Conservation (phyloP, 2,888 invertebrate species). For the Meiosimyza decipiens region DNA sequence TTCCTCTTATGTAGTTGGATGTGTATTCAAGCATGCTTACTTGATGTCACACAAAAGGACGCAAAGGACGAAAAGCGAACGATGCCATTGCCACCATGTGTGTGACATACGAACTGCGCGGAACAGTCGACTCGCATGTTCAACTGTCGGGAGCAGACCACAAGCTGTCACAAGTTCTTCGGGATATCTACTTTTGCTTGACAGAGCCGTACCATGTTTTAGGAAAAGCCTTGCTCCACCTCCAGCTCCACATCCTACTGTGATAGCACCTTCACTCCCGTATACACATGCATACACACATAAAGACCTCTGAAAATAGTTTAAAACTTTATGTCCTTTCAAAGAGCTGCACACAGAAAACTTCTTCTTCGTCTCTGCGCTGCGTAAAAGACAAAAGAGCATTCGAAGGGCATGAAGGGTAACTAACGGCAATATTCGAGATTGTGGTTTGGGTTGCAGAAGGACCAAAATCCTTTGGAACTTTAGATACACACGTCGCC, state of each 20-base stretch:
- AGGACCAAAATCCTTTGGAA: slow-evolving; percentile 25
- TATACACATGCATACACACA: slow-evolving; percentile 8
- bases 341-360: slow-evolving; percentile 26
- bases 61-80: background rate
- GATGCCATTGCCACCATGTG: slow-evolving; percentile 25
- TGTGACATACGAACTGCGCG: slow-evolving; percentile 39
- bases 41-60: slow-evolving; percentile 19
- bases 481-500: slow-evolving; percentile 27
- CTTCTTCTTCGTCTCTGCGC: slow-evolving; percentile 22
- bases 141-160: slow-evolving; percentile 60
- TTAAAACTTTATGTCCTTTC: slow-evolving; percentile 40
- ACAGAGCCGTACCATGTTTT: slow-evolving; percentile 34
- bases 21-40: slow-evolving; percentile 8
- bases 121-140: slow-evolving; percentile 53
- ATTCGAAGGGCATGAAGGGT: slow-evolving; percentile 23
- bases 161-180: slow-evolving; percentile 57
- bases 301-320: slow-evolving; percentile 27
- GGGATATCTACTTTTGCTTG: slow-evolving; percentile 43
- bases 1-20: background rate
- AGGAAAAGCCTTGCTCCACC: slow-evolving; percentile 15
- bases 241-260: background rate
- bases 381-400: slow-evolving; percentile 16
- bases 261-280: background rate
- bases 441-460: slow-evolving; percentile 2
- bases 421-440: background rate